A percentile compares a stretch with the other conserved stretches of the same genome.
Conservation (phyloP, 1,140 invertebrate species). For the Littorina saxatilis region DNA sequence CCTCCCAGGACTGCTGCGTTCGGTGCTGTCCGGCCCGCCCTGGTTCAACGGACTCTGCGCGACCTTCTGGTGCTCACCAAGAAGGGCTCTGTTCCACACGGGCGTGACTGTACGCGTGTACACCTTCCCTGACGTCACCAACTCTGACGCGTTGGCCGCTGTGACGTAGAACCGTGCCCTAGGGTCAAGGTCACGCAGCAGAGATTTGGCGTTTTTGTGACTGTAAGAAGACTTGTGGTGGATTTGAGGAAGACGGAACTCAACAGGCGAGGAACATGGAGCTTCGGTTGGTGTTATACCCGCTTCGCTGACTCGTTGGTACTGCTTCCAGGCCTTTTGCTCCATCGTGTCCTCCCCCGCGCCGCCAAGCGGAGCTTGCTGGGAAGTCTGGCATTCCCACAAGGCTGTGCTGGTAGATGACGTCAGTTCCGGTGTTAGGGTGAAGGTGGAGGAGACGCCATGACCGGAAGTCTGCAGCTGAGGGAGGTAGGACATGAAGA, state of each 20-base stretch:
- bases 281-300: neutral
- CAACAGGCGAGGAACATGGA: neutral
- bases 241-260: neutral
- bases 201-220: neutral
- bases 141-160: neutral
- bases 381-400: neutral
- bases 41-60: neutral
- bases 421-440: conserved; percentile 10
- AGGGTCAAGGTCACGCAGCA: neutral
- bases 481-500: conserved; percentile 1
- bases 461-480: neutral
- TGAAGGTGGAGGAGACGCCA: neutral
- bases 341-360: neutral
- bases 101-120: conserved; percentile 1
- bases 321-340: neutral
- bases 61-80: neutral
- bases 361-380: neutral
- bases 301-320: neutral
- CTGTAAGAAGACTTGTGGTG: neutral
- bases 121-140: neutral
- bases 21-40: neutral
- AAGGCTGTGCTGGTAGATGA: neutral
- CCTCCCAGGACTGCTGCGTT: neutral
- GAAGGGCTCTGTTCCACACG: conserved; percentile 7
- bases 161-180: conserved; percentile 1